Percentiles rank a stretch among this genome's conserved stretches.
These are phyloP conservation scores for Alviniconcha marisindica DNA, from an alignment of 1,140 invertebrate species.

Conservation along the genomic window DNA sequence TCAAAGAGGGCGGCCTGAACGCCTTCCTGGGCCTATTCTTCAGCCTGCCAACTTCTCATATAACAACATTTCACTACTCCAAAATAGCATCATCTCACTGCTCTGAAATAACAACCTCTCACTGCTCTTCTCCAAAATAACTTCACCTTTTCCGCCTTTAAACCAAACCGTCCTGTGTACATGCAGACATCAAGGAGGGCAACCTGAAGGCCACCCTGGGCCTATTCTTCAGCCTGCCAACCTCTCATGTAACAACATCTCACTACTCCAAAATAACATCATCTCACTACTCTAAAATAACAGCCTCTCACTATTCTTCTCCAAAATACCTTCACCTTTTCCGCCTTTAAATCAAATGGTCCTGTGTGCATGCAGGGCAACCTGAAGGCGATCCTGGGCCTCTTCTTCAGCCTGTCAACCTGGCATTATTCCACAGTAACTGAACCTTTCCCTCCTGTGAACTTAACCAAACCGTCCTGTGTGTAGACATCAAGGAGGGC, in stretches of 20 bases:
- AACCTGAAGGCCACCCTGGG: constrained; percentile 93
- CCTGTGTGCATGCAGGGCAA: constrained; percentile 56
- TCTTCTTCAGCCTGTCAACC: neutral
- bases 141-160: no score
- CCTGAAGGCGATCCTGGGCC: neutral
- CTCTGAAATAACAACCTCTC: no score
- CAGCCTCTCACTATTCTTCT: no score
- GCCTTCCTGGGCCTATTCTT: constrained; percentile 96
- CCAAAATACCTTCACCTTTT: neutral
- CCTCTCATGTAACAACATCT: neutral
- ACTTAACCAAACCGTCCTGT: neutral
- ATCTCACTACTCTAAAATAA: no score
- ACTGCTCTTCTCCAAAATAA: no score
- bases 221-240: constrained; percentile 90
- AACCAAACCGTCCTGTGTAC: no score
- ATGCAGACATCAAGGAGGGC: constrained; percentile 88
- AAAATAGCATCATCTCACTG: no score
- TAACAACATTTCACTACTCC: neutral
- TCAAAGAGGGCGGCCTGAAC: constrained; percentile 92
- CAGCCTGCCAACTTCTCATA: constrained; percentile 79
- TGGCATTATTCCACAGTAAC: neutral
- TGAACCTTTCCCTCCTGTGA: no score
- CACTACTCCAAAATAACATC: neutral
- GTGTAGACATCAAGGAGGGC: constrained; percentile 88
- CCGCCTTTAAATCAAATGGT: no score